These are phyloP conservation scores for Mus pahari DNA, from an alignment of 2,113 vertebrate species.

Conservation along the genomic window DNA sequence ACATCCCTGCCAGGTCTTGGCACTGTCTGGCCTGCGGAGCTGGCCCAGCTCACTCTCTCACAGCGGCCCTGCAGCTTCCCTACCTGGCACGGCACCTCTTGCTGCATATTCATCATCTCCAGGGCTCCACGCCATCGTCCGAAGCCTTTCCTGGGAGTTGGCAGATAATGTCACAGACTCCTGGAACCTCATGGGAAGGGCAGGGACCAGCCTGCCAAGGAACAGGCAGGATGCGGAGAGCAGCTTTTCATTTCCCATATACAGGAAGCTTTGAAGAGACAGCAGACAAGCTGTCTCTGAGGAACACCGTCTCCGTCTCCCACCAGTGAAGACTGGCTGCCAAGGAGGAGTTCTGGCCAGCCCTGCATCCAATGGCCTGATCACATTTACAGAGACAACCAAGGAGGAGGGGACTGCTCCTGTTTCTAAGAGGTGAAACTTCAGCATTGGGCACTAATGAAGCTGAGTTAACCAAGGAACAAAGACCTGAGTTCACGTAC, in stretches of 20 bases:
- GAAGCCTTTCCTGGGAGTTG: constrained; percentile 19
- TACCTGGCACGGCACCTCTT: not conserved
- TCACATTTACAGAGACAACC: not conserved
- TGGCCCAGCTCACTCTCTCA: not conserved
- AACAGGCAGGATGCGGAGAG: not conserved
- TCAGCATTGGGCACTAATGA: not conserved
- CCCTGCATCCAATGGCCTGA: not conserved
- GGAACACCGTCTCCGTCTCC: not conserved
- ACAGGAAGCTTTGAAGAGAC: not conserved
- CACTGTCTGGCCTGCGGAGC: not conserved
- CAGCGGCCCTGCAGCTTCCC: not conserved
- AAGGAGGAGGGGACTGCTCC: not conserved
- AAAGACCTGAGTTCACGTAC: not conserved
- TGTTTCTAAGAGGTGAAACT: not conserved
- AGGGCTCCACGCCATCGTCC: not conserved
- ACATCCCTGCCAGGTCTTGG: not conserved
- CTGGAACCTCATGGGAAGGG: constrained; percentile 11
- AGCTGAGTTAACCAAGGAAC: not conserved
- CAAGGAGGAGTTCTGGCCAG: not conserved
- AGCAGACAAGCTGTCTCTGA: not conserved
- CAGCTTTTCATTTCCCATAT: not conserved
- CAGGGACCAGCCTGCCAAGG: not conserved
- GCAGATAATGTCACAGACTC: constrained; percentile 44
- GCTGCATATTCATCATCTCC: not conserved
- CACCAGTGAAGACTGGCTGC: not conserved